These are phyloP conservation scores for Alviniconcha strummeri DNA, from an alignment of 2,888 invertebrate genomes.

Conservation along the genomic window DNA sequence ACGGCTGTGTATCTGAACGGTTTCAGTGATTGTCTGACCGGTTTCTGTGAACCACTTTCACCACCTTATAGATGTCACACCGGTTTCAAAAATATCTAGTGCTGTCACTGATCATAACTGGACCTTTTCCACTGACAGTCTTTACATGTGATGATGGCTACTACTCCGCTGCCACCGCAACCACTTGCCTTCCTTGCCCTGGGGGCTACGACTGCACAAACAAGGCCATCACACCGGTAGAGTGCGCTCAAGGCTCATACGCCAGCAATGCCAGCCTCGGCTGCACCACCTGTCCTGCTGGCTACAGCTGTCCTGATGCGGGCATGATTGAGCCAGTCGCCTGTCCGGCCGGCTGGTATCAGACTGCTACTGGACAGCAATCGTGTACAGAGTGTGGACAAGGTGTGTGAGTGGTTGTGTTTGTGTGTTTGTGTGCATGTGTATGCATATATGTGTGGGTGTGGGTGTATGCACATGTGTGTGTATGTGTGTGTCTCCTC, in stretches of 20 bases:
- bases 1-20: no score
- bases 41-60: no score
- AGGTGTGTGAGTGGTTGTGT: conserved; percentile 50
- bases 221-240: conserved; percentile 40
- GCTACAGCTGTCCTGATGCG: conserved; percentile 57
- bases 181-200: conserved; percentile 63
- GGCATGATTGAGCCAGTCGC: conserved; percentile 51
- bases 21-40: no score
- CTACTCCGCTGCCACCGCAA: conserved; percentile 59
- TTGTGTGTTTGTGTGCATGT: background rate
- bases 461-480: background rate
- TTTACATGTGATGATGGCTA: conserved; percentile 56
- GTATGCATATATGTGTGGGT: background rate
- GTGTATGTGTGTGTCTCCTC: background rate
- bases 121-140: conserved; percentile 38
- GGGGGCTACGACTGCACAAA: conserved; percentile 60
- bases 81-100: no score
- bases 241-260: conserved; percentile 55
- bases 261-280: conserved; percentile 45
- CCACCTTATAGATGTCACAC: no score
- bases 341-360: conserved; percentile 62
- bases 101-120: no score
- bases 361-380: conserved; percentile 51
- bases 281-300: conserved; percentile 61
- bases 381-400: conserved; percentile 60